These are phyloP conservation scores for Rhinoraja longicauda DNA, from an alignment of 2,797 vertebrate genomes.

Conservation along the genomic window DNA sequence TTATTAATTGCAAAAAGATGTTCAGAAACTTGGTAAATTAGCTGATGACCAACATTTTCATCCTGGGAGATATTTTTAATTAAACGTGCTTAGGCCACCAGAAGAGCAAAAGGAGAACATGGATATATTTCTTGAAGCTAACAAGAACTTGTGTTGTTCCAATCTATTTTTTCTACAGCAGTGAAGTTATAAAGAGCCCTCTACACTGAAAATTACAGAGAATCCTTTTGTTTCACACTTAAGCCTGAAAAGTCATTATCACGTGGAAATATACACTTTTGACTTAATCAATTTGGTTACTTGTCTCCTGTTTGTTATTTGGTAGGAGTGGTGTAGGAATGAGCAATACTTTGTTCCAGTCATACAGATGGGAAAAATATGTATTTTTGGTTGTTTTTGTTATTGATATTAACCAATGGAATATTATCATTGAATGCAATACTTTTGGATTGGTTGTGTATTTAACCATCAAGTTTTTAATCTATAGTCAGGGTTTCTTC, in stretches of 20 bases:
- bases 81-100: not conserved
- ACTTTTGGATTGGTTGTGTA: not conserved
- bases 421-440: not conserved
- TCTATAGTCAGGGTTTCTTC: not conserved
- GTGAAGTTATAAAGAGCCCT: not conserved
- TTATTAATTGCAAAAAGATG: not conserved
- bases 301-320: not conserved
- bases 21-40: constrained; percentile 1
- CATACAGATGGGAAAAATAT: not conserved
- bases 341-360: not conserved
- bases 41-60: not conserved
- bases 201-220: not conserved
- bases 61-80: not conserved
- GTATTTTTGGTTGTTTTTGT: not conserved
- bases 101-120: not conserved
- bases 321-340: not conserved
- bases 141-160: not conserved
- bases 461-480: not conserved
- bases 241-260: not conserved
- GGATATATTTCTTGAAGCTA: not conserved
- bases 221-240: not conserved
- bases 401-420: not conserved
- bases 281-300: not conserved
- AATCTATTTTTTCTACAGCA: not conserved
- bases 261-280: not conserved